phyloP scores from a whole-genome alignment of 2,113 vertebrate genomes.

The Nothoprocta perdicaria region DNA sequence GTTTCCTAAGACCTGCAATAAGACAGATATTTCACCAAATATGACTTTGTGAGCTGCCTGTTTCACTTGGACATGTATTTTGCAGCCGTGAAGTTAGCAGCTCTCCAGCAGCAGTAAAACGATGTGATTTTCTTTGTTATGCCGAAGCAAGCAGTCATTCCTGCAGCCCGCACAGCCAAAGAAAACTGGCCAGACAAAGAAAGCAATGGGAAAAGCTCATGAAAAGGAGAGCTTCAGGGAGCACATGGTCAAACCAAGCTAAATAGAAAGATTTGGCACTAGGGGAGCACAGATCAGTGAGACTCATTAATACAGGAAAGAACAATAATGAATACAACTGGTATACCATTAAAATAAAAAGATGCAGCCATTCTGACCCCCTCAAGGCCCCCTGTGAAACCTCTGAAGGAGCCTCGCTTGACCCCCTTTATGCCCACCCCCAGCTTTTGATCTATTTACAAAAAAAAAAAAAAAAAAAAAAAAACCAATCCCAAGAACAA shows the following conservation, averaged over 20 bases:
- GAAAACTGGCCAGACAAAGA: slow-evolving; percentile 19
- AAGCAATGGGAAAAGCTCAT: neutral
- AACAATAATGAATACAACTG: slow-evolving; percentile 10
- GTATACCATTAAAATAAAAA: neutral
- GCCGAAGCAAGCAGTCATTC: slow-evolving; percentile 8
- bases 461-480: neutral
- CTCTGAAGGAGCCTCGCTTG: neutral
- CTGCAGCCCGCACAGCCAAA: neutral
- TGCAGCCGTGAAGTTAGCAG: neutral
- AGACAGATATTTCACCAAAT: neutral
- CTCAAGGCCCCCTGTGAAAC: neutral
- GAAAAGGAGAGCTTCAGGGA: neutral
- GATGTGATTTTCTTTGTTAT: slow-evolving; percentile 24
- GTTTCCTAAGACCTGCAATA: slow-evolving; percentile 20
- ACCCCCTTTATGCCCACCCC: neutral
- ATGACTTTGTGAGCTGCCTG: neutral
- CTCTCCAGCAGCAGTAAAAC: neutral
- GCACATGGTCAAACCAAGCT: neutral
- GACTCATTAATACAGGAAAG: neutral
- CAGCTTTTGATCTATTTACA: neutral
- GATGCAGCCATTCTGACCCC: fast-evolving
- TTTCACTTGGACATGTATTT: neutral
- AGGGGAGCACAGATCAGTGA: neutral
- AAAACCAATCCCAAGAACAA: neutral
- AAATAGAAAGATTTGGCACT: neutral